Conservation (phyloP, 2,113 vertebrate species). For the Gnathonemus longibarbis region DNA sequence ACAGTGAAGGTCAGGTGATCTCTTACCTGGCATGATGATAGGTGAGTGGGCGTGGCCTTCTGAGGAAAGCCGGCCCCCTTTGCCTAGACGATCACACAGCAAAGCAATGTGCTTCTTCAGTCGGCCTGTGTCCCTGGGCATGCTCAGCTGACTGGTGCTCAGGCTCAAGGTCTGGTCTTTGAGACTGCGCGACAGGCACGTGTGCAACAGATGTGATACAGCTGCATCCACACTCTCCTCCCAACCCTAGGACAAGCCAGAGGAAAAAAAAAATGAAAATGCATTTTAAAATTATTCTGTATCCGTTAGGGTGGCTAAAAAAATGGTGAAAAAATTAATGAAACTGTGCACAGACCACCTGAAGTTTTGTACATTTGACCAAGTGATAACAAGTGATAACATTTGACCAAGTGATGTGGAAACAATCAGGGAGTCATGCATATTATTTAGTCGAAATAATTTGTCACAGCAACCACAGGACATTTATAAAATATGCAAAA, state of each 20-base stretch:
- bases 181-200: conserved; percentile 82
- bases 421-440: neutral
- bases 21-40: conserved; percentile 70
- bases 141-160: conserved; percentile 57
- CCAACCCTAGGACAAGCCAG: conserved; percentile 73
- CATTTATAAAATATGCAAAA: neutral
- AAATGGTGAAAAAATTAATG: neutral
- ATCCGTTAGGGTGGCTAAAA: neutral
- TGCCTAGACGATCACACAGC: conserved; percentile 83
- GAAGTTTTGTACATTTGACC: neutral
- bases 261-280: neutral
- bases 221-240: conserved; percentile 90
- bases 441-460: neutral
- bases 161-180: conserved; percentile 83
- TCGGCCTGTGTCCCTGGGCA: conserved; percentile 75
- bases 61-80: conserved; percentile 78
- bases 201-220: conserved; percentile 80
- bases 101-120: conserved; percentile 89
- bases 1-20: neutral
- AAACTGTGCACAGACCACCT: neutral
- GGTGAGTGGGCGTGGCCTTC: conserved; percentile 59
- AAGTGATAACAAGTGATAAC: neutral
- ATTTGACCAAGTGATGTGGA: neutral
- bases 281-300: neutral
- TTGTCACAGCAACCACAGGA: neutral